These are phyloP conservation scores for Parus major DNA, from an alignment of 2,113 vertebrate genomes.

Conservation along the genomic window DNA sequence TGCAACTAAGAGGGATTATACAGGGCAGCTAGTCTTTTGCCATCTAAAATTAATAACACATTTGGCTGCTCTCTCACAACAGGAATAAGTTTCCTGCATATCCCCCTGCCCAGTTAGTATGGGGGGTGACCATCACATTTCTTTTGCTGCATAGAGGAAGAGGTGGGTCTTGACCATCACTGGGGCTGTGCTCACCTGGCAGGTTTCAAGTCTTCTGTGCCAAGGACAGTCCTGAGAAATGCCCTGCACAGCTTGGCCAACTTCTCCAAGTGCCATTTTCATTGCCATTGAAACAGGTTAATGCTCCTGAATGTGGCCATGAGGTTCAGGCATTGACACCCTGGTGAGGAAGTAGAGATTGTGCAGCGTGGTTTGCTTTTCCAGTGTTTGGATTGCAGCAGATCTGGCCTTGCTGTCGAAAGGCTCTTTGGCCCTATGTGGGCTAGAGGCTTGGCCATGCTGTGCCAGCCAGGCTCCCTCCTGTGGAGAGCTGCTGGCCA, in stretches of 20 bases:
- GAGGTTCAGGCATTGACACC: not conserved
- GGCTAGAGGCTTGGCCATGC: not conserved
- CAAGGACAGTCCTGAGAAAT: not conserved
- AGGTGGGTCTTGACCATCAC: rapidly evolving
- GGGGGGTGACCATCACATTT: not conserved
- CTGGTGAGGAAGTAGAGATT: not conserved
- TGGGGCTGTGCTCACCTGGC: not conserved
- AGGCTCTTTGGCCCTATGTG: not conserved
- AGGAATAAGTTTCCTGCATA: not conserved
- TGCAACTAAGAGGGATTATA: not conserved
- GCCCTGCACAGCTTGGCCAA: not conserved
- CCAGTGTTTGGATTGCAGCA: not conserved
- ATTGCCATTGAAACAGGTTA: not conserved
- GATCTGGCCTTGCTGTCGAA: not conserved
- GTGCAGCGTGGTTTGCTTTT: not conserved
- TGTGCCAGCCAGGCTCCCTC: not conserved
- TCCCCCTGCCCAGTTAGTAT: not conserved
- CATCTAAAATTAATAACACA: not conserved
- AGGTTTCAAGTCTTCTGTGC: not conserved
- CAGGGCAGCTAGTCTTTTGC: not conserved
- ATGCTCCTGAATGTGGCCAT: not conserved
- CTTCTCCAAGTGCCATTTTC: not conserved
- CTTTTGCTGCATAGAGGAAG: not conserved
- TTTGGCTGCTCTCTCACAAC: not conserved
- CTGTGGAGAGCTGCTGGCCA: not conserved